Conservation (phyloP, 2,113 vertebrate species). For the Grallaria varia region DNA sequence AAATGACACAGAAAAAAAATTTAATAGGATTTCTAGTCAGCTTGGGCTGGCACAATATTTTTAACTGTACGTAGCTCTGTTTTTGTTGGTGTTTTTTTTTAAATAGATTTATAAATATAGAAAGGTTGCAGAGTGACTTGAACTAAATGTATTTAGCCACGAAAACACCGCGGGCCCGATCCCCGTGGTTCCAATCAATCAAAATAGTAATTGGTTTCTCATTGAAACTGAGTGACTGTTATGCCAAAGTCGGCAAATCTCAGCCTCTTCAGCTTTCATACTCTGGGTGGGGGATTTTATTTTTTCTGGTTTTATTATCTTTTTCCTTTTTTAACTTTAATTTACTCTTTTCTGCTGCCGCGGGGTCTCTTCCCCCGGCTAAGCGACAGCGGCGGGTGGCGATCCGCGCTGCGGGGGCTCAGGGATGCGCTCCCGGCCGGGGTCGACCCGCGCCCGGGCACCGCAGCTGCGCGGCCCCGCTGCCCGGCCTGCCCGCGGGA, state of each 20-base stretch:
- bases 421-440: neutral
- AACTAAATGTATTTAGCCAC: neutral
- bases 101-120: neutral
- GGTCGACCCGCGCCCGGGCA: neutral
- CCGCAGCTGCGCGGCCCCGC: neutral
- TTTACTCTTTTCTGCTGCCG: neutral
- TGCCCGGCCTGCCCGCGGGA: neutral
- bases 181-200: neutral
- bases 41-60: neutral
- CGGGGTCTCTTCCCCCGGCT: neutral
- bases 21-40: constrained; percentile 5
- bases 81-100: constrained; percentile 10
- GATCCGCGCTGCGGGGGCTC: neutral
- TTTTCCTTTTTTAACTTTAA: neutral
- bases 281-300: neutral
- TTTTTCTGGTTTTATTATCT: neutral
- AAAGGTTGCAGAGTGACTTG: neutral
- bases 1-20: constrained; percentile 54
- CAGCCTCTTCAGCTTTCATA: neutral
- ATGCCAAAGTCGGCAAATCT: neutral
- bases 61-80: neutral
- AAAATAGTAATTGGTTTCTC: neutral
- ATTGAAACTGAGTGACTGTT: neutral
- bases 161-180: neutral
- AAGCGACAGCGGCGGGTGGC: neutral